A percentile compares a stretch with the other conserved stretches of the same genome.
Conservation (phyloP, 1,140 invertebrate species). For the Helicorthomorpha holstii region DNA sequence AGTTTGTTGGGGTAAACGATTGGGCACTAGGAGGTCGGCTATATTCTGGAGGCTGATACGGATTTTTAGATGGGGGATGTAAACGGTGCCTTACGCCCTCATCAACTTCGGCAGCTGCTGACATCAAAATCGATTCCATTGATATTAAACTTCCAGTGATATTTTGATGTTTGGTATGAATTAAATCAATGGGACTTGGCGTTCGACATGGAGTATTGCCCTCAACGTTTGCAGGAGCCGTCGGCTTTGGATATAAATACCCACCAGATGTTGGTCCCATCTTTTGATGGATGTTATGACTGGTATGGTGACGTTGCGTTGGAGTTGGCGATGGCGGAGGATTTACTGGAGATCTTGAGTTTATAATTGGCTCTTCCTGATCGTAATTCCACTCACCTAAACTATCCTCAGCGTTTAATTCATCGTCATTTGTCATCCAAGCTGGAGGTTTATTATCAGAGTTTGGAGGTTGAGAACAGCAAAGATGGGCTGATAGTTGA, state of each 20-base stretch:
- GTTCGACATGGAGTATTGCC: neutral
- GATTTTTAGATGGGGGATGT: neutral
- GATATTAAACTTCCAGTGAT: slow-evolving; percentile 5
- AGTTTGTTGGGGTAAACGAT: neutral
- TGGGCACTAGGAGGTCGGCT: neutral
- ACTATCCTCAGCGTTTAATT: too few species aligned
- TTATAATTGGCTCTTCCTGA: neutral
- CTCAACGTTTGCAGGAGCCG: neutral
- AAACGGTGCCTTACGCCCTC: neutral
- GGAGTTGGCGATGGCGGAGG: neutral
- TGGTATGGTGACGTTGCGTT: neutral
- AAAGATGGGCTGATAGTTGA: slow-evolving; percentile 11
- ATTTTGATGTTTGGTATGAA: neutral
- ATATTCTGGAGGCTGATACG: neutral
- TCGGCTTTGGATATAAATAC: neutral
- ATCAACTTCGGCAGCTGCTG: neutral
- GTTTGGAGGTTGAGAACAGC: too few species aligned
- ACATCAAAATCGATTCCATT: slow-evolving; percentile 6
- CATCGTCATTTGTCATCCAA: too few species aligned
- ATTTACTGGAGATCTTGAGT: neutral
- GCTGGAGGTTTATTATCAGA: too few species aligned
- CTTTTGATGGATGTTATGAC: too few species aligned
- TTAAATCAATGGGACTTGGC: slow-evolving; percentile 1
- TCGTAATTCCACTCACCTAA: too few species aligned
- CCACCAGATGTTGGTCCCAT: too few species aligned